These are phyloP conservation scores for Drosophila anceps DNA, from an alignment of 2,888 invertebrate genomes.

Conservation along the genomic window DNA sequence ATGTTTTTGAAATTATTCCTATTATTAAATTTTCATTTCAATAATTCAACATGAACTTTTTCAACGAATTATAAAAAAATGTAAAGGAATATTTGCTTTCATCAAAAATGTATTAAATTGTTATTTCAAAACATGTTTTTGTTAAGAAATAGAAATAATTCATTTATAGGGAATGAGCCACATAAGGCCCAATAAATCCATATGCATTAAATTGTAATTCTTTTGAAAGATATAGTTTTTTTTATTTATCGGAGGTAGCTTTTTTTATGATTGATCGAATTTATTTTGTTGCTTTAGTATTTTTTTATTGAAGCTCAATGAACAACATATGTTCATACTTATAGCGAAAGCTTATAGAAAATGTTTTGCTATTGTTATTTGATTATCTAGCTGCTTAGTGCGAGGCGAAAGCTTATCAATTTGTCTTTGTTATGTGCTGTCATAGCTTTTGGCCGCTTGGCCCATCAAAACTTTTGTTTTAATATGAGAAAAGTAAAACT, in stretches of 20 bases:
- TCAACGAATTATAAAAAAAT: not conserved
- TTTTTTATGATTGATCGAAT: conserved; percentile 5
- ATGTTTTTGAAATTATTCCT: too few species aligned
- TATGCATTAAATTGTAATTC: not conserved
- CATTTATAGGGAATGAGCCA: not conserved
- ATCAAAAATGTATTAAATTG: too few species aligned
- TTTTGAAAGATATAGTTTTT: not conserved
- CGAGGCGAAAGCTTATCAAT: not conserved
- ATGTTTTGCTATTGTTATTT: not conserved
- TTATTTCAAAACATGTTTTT: not conserved
- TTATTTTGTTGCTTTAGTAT: not conserved
- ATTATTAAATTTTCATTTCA: too few species aligned
- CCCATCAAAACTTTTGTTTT: not conserved
- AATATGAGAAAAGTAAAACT: not conserved
- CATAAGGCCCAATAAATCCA: not conserved
- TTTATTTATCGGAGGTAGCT: not conserved
- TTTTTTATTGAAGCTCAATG: not conserved
- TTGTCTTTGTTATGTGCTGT: not conserved
- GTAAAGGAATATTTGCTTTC: not conserved
- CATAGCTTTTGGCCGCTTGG: not conserved
- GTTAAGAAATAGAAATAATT: not conserved
- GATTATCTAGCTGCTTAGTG: not conserved
- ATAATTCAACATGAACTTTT: too few species aligned
- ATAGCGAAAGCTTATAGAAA: conserved; percentile 7
- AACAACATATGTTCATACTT: not conserved